Percentiles rank a stretch among this genome's conserved stretches.
Evolutionary conservation across 2,113 vertebrate genomes (phyloP).

Genomic region (Sylvilagus bachmani): DNA sequence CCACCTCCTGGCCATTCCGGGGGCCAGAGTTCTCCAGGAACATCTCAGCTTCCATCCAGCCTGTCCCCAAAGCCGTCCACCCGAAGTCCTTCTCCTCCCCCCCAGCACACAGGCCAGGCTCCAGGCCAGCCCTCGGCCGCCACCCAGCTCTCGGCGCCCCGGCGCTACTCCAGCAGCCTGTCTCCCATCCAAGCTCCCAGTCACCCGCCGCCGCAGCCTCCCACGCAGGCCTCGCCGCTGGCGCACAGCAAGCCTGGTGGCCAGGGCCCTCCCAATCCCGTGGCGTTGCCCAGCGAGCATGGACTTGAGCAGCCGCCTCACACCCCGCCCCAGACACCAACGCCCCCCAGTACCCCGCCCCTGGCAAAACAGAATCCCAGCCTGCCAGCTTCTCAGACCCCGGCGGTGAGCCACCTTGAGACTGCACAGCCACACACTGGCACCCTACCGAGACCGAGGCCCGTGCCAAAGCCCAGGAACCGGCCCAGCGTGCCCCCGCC

Average conservation of each 20-base stretch:
- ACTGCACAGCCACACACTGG: slow-evolving; percentile 86
- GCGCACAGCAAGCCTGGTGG: slow-evolving; percentile 77
- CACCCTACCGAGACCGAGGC: slow-evolving; percentile 92
- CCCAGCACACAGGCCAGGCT: slow-evolving; percentile 84
- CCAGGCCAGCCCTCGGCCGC: slow-evolving; percentile 71
- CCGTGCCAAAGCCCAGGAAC: slow-evolving; percentile 96
- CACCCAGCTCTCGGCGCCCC: slow-evolving; percentile 88
- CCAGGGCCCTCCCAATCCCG: slow-evolving; percentile 59
- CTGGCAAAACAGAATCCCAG: slow-evolving; percentile 80
- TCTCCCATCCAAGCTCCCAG: slow-evolving; percentile 94
- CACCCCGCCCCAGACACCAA: slow-evolving; percentile 93
- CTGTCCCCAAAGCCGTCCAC: slow-evolving; percentile 89
- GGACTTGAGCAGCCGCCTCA: slow-evolving; percentile 86
- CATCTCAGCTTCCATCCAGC: slow-evolving; percentile 89
- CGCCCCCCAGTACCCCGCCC: slow-evolving; percentile 94
- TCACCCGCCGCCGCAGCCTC: slow-evolving; percentile 96
- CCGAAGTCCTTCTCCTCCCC: slow-evolving; percentile 87
- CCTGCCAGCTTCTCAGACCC: slow-evolving; percentile 53
- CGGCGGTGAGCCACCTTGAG: slow-evolving; percentile 81
- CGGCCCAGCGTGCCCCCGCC: slow-evolving; percentile 95
- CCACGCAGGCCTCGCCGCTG: slow-evolving; percentile 88
- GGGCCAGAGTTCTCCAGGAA: slow-evolving; percentile 85
- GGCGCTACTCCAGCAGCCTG: slow-evolving; percentile 93
- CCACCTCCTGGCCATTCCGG: slow-evolving; percentile 92
- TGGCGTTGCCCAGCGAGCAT: slow-evolving; percentile 77